Evolutionary conservation across 2,888 invertebrate genomes (phyloP).

Genomic region (Heteromurus nitidus): DNA sequence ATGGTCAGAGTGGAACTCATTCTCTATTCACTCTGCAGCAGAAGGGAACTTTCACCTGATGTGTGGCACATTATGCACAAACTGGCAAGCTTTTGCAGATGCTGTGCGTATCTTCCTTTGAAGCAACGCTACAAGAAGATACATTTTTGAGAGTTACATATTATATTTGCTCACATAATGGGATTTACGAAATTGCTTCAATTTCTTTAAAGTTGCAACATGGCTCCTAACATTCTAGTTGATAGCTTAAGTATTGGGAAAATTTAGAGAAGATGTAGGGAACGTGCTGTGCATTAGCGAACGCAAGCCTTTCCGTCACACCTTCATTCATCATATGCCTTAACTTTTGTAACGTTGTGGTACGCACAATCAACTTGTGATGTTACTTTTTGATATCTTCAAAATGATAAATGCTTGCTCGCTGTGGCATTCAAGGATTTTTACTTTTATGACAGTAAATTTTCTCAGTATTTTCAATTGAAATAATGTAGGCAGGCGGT

Average conservation of each 20-base stretch:
- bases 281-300: not conserved
- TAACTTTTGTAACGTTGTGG: constrained; percentile 14
- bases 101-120: not conserved
- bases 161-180: constrained; percentile 29
- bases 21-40: no score
- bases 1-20: constrained; percentile 12
- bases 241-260: no score
- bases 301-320: not conserved
- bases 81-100: not conserved
- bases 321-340: no score
- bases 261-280: not conserved
- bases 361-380: not conserved
- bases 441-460: constrained; percentile 10
- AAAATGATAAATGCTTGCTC: constrained; percentile 22
- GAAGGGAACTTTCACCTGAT: constrained; percentile 27
- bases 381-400: constrained; percentile 41
- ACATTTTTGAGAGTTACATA: constrained; percentile 18
- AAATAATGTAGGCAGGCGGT: constrained; percentile 29
- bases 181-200: constrained; percentile 27
- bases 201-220: constrained; percentile 3
- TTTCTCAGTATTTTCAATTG: constrained; percentile 25
- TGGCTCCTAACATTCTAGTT: no score
- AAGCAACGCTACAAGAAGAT: not conserved
- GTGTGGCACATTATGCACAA: not conserved
- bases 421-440: constrained; percentile 8